These are phyloP conservation scores for Pangasius macronema DNA, from an alignment of 2,797 vertebrate genomes.

Conservation along the genomic window DNA sequence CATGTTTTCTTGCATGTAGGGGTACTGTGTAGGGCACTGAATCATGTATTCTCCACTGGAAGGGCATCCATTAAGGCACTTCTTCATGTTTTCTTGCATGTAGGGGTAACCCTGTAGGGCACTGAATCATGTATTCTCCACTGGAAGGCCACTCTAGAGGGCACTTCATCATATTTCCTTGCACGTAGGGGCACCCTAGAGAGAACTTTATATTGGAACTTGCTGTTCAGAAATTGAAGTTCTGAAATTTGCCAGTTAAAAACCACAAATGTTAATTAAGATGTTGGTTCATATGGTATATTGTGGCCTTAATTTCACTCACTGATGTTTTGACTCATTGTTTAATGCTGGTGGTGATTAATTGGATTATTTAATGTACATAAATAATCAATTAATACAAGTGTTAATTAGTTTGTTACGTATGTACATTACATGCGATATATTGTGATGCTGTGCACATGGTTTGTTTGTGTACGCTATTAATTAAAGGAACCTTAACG, in stretches of 20 bases:
- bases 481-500: background rate
- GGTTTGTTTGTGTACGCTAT: background rate
- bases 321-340: background rate
- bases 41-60: background rate
- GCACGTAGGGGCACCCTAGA: too few relatives aligned
- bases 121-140: too few relatives aligned
- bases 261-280: background rate
- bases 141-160: background rate
- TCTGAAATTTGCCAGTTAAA: background rate
- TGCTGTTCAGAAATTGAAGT: too few relatives aligned
- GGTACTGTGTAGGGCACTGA: background rate
- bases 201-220: too few relatives aligned
- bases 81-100: background rate
- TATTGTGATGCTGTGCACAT: background rate
- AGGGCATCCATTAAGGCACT: background rate
- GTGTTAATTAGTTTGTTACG: background rate
- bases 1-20: background rate
- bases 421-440: background rate
- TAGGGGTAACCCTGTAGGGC: accelerated
- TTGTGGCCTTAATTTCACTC: background rate
- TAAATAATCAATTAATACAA: background rate
- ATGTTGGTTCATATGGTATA: background rate
- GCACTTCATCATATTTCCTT: background rate
- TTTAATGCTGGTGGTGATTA: background rate
- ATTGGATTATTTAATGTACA: background rate